Conservation (phyloP, 1,140 invertebrate genomes). For the Eupeodes corollae region DNA sequence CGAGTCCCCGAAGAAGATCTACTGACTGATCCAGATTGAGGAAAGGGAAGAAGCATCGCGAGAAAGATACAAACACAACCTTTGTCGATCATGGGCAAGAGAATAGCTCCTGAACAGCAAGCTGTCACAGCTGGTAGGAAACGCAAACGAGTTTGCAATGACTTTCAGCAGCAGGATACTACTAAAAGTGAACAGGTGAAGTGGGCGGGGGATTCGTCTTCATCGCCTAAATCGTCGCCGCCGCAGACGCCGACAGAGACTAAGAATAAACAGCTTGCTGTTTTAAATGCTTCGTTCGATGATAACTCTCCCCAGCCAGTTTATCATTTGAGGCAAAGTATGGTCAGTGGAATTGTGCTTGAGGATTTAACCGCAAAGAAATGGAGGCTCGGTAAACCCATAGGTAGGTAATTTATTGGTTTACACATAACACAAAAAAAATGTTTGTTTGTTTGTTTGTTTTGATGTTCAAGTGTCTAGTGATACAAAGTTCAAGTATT, state of each 20-base stretch:
- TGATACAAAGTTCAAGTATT: no score
- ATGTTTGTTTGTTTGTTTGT: no score
- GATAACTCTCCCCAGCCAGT: slow-evolving; percentile 30
- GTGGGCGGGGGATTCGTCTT: not conserved
- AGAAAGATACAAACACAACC: not conserved
- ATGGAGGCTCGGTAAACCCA: slow-evolving; percentile 77
- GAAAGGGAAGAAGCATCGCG: no score
- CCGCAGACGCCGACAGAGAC: slow-evolving; percentile 5
- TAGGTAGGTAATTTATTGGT: slow-evolving; percentile 45
- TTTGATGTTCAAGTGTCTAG: no score
- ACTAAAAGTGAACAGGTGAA: slow-evolving; percentile 16
- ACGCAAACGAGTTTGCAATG: slow-evolving; percentile 21
- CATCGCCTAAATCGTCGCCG: slow-evolving; percentile 7
- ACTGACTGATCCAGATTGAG: no score
- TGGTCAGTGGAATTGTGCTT: slow-evolving; percentile 57
- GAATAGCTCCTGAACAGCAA: slow-evolving; percentile 19
- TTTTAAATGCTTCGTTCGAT: slow-evolving; percentile 13
- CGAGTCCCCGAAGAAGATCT: no score
- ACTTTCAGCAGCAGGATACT: slow-evolving; percentile 6
- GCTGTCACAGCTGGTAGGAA: slow-evolving; percentile 14
- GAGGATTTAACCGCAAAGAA: slow-evolving; percentile 67
- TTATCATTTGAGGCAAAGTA: slow-evolving; percentile 26
- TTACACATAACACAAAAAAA: no score
- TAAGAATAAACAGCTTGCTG: slow-evolving; percentile 11
- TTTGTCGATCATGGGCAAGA: slow-evolving; percentile 8